A percentile compares a stretch with the other conserved stretches of the same genome.
Conservation (phyloP, 2,113 vertebrate genomes). For the Oncorhynchus keta region DNA sequence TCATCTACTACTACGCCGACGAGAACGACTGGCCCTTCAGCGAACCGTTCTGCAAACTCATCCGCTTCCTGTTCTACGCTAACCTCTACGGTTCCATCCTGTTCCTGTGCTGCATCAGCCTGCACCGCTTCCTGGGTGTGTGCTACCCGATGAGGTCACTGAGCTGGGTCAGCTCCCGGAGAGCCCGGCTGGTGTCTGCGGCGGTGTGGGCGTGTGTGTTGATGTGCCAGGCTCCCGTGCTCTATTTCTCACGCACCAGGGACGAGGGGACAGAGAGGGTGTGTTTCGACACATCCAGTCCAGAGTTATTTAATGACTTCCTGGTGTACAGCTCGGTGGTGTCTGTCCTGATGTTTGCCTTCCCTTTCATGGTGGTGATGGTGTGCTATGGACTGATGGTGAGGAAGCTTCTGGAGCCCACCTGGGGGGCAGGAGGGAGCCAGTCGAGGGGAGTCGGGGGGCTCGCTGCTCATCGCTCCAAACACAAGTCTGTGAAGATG, state of each 20-base stretch:
- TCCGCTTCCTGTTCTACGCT: constrained; percentile 94
- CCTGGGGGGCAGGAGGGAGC: constrained; percentile 61
- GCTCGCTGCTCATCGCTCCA: constrained; percentile 71
- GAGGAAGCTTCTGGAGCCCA: constrained; percentile 77
- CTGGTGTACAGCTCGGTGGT: constrained; percentile 86
- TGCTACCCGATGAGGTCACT: constrained; percentile 85
- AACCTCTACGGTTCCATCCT: constrained; percentile 92
- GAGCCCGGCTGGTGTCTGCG: constrained; percentile 76
- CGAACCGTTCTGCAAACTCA: constrained; percentile 85
- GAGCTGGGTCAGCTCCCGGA: constrained; percentile 80
- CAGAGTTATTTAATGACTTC: constrained; percentile 84
- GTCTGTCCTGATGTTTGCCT: constrained; percentile 83
- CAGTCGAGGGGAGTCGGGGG: constrained; percentile 62
- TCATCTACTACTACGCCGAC: constrained; percentile 89
- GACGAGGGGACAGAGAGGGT: constrained; percentile 54
- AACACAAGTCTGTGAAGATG: constrained; percentile 93
- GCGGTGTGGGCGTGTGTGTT: constrained; percentile 81
- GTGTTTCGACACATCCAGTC: constrained; percentile 91
- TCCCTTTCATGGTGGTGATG: constrained; percentile 87
- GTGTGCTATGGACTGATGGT: constrained; percentile 89
- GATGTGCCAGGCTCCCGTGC: constrained; percentile 82
- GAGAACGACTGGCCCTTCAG: constrained; percentile 93
- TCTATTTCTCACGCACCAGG: constrained; percentile 87
- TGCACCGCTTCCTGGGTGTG: constrained; percentile 90
- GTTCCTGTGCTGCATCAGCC: constrained; percentile 93